These are phyloP conservation scores for Campylomormyrus tamandua DNA, from an alignment of 2,113 vertebrate species.

Conservation along the genomic window DNA sequence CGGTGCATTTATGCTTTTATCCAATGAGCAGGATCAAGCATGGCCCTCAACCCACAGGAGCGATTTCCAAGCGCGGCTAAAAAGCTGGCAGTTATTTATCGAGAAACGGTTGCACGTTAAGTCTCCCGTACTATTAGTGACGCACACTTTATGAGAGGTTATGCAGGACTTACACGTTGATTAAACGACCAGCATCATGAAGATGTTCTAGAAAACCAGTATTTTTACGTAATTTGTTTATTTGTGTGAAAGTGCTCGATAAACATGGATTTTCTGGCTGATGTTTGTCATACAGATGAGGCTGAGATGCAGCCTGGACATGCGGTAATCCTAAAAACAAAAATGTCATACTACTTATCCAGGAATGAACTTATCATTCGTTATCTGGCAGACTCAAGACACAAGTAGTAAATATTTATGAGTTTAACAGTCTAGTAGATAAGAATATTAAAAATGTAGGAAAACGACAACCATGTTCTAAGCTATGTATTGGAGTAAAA, in stretches of 20 bases:
- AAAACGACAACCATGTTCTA: not conserved
- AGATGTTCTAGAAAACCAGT: not conserved
- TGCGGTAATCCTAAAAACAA: not conserved
- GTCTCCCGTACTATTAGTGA: not conserved
- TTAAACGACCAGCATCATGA: not conserved
- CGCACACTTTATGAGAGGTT: not conserved
- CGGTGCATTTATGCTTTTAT: not conserved
- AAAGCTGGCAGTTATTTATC: not conserved
- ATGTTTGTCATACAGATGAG: not conserved
- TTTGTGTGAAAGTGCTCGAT: not conserved
- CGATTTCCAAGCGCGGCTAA: not conserved
- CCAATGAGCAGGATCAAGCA: not conserved
- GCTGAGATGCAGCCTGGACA: not conserved
- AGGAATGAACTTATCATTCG: not conserved
- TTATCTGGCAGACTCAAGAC: not conserved
- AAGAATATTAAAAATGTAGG: not conserved
- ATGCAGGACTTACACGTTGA: not conserved
- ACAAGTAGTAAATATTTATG: not conserved
- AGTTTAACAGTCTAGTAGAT: not conserved
- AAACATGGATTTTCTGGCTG: not conserved
- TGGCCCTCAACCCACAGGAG: not conserved
- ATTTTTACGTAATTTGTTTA: not conserved
- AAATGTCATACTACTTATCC: not conserved
- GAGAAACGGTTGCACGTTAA: not conserved
- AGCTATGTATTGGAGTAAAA: not conserved